Evolutionary conservation across 23 tunicate species (phyloP), one percentile per base, ranked within the genome.

Genomic region (Halocynthia aurantium): DNA sequence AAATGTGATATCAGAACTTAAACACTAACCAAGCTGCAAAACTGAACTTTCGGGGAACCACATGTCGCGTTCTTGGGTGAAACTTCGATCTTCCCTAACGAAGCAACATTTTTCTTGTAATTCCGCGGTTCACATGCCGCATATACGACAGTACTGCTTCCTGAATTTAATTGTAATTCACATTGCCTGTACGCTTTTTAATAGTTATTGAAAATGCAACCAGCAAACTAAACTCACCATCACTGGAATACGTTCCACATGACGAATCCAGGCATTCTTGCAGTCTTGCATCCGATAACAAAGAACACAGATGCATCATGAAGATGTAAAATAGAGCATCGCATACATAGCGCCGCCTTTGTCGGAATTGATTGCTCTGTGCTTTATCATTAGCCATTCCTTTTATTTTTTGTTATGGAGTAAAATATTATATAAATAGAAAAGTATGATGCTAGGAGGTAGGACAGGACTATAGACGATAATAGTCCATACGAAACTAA

Each of bases 31-130:
- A 81, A 73, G 72, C 82, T 69, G 60, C 95, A 88, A 20, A 88
- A 78, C 51, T 74, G 50, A 19, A 60, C 67, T 12, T 66, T 67
- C 22, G 84, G 81, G 6, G 72, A 69, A 17, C 95, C 88, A 56
- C 95, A 88, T 6, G 95, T 83, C 0, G 84, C 95, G 75, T 75
- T 80, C 7, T 55, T 66, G 8, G 95, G 95, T 67, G 64, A 57
- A 8, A 88, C 81, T 22, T 40, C 52, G n/a, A 88, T 76, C 22
- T 57, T 79, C 52, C 74, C 88, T 52, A 83, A 31, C 15, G 82
- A 15, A 6, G 91, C 91, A 9, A 81, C 72, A 53, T 86, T 69
- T 53, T 21, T 22, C 7, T 31, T 51, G 11, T 69, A 31, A 70
- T 84, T 77, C 8, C 77, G 49, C 13, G 87, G 87, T 77, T 84